These are phyloP conservation scores for Chloropsis hardwickii DNA, from an alignment of 2,113 vertebrate genomes.

Conservation along the genomic window DNA sequence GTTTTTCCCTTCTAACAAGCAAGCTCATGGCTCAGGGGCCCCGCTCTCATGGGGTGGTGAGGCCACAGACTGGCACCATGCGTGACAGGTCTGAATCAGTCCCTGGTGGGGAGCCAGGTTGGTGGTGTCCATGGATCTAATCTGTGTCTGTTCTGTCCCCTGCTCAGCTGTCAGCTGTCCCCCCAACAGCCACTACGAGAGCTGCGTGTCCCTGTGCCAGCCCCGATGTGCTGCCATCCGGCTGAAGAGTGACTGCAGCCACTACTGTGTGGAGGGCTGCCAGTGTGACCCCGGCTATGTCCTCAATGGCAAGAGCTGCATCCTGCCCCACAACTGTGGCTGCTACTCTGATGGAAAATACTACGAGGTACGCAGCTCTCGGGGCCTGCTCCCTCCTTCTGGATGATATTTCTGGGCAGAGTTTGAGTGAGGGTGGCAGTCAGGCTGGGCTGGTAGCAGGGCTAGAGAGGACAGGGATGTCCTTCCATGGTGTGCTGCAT, in stretches of 20 bases:
- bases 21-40: neutral
- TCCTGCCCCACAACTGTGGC: conserved; percentile 92
- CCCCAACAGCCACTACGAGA: conserved; percentile 92
- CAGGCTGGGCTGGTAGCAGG: accelerated
- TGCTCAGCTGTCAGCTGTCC: conserved; percentile 87
- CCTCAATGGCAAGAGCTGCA: conserved; percentile 91
- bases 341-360: conserved; percentile 95
- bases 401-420: neutral
- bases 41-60: accelerated
- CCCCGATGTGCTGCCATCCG: conserved; percentile 92
- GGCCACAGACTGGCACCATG: accelerated
- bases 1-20: neutral
- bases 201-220: conserved; percentile 90
- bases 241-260: conserved; percentile 90
- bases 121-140: neutral
- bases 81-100: accelerated
- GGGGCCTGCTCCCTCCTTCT: accelerated
- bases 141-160: neutral
- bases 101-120: accelerated
- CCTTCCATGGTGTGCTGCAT: accelerated
- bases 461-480: neutral
- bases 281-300: conserved; percentile 92
- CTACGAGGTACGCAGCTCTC: conserved; percentile 78
- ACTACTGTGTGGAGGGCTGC: conserved; percentile 95
- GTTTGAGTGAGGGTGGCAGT: accelerated